Percentiles rank a stretch among this genome's conserved stretches.
Conservation (phyloP, 2,888 invertebrate genomes). For the Nasonovia ribisnigri region DNA sequence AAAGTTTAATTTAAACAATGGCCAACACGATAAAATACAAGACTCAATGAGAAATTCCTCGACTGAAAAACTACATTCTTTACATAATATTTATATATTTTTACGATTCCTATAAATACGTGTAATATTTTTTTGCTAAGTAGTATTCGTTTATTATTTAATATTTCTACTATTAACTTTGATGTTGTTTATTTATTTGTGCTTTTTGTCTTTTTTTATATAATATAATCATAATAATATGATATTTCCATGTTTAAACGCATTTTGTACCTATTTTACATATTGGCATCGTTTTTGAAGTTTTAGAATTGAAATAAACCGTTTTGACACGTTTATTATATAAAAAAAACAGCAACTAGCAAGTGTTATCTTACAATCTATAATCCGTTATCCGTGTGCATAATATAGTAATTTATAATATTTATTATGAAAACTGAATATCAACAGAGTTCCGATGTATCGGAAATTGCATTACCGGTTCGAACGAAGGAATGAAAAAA, state of each 20-base stretch:
- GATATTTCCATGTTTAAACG: slow-evolving; percentile 28
- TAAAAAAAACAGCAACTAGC: not conserved
- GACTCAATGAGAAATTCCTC: slow-evolving; percentile 59
- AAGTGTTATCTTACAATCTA: not conserved
- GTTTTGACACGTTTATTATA: slow-evolving; percentile 38
- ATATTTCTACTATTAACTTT: slow-evolving; percentile 46
- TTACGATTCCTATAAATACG: slow-evolving; percentile 49
- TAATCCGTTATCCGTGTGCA: not conserved
- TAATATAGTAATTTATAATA: not conserved
- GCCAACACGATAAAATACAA: slow-evolving; percentile 48
- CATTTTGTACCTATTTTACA: slow-evolving; percentile 37
- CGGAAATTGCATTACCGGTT: slow-evolving; percentile 9
- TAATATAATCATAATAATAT: slow-evolving; percentile 10
- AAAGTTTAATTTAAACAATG: slow-evolving; percentile 38
- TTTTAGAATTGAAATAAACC: slow-evolving; percentile 43
- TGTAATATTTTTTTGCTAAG: slow-evolving; percentile 36
- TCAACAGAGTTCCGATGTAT: not conserved
- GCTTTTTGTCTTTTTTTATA: slow-evolving; percentile 17
- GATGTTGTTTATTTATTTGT: slow-evolving; percentile 61
- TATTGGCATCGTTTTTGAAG: slow-evolving; percentile 26
- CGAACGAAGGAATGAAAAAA: not conserved
- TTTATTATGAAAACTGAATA: not conserved
- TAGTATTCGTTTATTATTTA: slow-evolving; percentile 46
- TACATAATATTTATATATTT: slow-evolving; percentile 47
- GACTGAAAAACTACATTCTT: slow-evolving; percentile 59